Conservation (phyloP, 2,888 invertebrate species). For the Arctia plantaginis region DNA sequence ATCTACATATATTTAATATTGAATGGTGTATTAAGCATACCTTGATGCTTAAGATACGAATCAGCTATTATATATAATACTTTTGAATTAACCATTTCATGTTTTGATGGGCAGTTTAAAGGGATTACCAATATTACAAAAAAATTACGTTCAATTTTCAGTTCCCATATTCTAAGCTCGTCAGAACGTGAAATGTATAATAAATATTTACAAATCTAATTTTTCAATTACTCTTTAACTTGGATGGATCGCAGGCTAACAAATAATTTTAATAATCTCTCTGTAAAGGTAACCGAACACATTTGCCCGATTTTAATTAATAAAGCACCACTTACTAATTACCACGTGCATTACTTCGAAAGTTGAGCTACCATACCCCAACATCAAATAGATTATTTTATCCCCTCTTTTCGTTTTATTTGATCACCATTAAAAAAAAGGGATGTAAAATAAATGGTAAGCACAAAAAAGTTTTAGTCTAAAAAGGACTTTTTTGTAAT, state of each 20-base stretch:
- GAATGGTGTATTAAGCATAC: background rate
- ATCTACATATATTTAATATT: background rate
- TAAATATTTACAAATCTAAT: background rate
- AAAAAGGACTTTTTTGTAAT: no score
- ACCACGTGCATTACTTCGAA: background rate
- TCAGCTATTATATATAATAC: background rate
- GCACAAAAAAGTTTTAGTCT: no score
- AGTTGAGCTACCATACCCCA: background rate
- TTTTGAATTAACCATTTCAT: background rate
- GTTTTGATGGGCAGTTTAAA: background rate
- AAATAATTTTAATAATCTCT: background rate
- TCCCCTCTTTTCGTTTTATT: no score
- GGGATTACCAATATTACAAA: background rate
- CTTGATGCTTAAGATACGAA: background rate
- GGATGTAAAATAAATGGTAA: no score
- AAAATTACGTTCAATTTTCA: background rate
- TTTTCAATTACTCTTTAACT: slow-evolving; percentile 27
- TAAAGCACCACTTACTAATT: background rate
- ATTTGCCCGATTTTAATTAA: background rate
- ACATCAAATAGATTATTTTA: background rate
- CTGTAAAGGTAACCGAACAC: background rate
- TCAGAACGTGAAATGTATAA: background rate
- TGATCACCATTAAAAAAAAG: no score
- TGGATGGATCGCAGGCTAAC: slow-evolving; percentile 54
- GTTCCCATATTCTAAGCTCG: background rate